These are phyloP conservation scores for Furcifer pardalis DNA, from an alignment of 2,797 vertebrate species.

Conservation along the genomic window DNA sequence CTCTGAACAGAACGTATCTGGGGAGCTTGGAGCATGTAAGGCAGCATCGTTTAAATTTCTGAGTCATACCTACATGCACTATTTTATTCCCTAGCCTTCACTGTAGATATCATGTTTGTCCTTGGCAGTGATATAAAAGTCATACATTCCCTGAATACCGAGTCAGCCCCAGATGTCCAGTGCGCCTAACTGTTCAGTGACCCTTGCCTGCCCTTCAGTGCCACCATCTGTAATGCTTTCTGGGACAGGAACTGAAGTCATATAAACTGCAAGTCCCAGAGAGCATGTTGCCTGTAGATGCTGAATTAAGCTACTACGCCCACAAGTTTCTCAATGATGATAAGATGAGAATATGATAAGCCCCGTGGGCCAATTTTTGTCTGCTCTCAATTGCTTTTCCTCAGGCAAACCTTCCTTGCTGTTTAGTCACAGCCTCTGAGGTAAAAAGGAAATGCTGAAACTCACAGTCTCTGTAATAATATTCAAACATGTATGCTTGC, in stretches of 20 bases:
- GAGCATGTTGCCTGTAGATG: constrained; percentile 24
- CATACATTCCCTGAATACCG: neutral
- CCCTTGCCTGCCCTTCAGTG: neutral
- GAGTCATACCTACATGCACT: neutral
- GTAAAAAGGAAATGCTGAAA: neutral
- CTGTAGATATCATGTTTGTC: neutral
- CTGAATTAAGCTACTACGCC: neutral
- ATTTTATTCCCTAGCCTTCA: neutral
- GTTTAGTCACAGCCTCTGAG: neutral
- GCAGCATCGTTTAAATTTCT: neutral
- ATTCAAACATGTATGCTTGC: neutral
- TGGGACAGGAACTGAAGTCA: neutral
- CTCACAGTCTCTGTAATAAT: neutral
- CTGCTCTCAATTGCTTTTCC: neutral
- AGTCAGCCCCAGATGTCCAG: neutral
- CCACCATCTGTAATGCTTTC: neutral
- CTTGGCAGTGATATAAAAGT: neutral
- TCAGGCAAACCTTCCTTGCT: neutral
- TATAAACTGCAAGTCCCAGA: neutral
- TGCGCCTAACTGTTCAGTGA: neutral
- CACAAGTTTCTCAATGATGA: rapidly evolving
- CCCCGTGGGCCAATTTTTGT: constrained; percentile 30
- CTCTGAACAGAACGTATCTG: neutral
- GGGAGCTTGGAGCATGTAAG: neutral
- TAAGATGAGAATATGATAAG: constrained; percentile 7